phyloP scores from a whole-genome alignment of 2,888 invertebrate genomes.

The Gordius sp. region DNA sequence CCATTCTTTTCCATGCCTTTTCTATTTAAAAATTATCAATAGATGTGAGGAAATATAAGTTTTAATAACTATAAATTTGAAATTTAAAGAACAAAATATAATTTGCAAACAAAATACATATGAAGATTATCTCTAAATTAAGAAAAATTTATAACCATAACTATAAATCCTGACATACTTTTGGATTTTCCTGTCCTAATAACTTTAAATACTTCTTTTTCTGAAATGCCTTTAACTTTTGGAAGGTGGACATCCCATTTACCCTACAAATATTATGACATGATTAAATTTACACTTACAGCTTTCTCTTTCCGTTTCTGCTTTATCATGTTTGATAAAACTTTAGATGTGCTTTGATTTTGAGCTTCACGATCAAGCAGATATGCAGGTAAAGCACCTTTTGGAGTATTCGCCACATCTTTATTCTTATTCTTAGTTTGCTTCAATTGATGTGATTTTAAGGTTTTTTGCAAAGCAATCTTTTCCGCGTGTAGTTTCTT shows the following conservation, averaged over 20 bases:
- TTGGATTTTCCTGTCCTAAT: slow-evolving; percentile 65
- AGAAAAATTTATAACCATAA: not conserved
- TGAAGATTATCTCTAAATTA: not conserved
- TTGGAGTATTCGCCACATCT: slow-evolving; percentile 47
- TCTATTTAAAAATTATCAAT: slow-evolving; percentile 23
- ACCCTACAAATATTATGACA: slow-evolving; percentile 33
- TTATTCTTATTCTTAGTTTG: slow-evolving; percentile 48
- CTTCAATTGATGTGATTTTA: slow-evolving; percentile 83
- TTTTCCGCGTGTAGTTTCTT: slow-evolving; percentile 87
- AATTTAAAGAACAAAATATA: too few relatives aligned
- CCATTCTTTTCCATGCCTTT: slow-evolving; percentile 97
- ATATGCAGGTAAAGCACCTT: slow-evolving; percentile 78
- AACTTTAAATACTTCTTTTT: slow-evolving; percentile 81
- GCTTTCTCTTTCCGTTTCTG: slow-evolving; percentile 98
- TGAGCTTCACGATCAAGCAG: slow-evolving; percentile 70
- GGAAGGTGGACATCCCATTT: slow-evolving; percentile 99
- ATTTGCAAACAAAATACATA: too few relatives aligned
- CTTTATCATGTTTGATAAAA: slow-evolving; percentile 92
- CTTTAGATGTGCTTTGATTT: slow-evolving; percentile 58
- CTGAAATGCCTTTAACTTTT: slow-evolving; percentile 80
- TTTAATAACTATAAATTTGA: too few relatives aligned
- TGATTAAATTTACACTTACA: slow-evolving; percentile 24
- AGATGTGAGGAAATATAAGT: not conserved
- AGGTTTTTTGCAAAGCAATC: slow-evolving; percentile 80
- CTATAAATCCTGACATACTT: slow-evolving; percentile 29